Evolutionary conservation across 30 jellyfish, hydroid and myxozoan genomes (phyloP), one percentile per base, ranked within the genome.

Genomic region (Cassiopea xamachana): DNA sequence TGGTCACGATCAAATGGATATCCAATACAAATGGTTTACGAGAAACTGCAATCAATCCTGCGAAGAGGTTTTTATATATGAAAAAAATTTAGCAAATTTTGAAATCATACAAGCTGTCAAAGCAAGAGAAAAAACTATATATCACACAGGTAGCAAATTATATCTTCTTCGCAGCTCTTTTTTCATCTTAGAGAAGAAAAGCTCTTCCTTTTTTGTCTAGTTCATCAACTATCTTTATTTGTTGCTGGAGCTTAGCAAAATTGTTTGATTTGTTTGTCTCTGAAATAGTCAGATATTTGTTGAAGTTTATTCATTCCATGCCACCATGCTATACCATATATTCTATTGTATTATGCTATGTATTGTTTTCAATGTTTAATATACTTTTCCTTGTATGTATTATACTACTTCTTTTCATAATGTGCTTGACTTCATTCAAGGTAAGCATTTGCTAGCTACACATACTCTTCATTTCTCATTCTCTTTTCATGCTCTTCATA

Each of bases 31-130:
- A 77, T 96, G 99, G 99, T 51, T 73, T 27, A 87, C 50, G 3
- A 92, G 92, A 58, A 89, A 77, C 27, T 94, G 98, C 85, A 67
- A 82, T 4, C 87, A 68, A 2, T 67, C 87, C 3, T 91, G 97
- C 86, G 60, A 51, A 46, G 46, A 73, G 46, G 94, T 96, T 4
- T 77, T 8, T 61, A 97, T 96, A 46, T 89, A 96, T 91, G 98
- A 96, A 17, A 90, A 79, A 69, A 94, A 92, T 46, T 73, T 96
- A 88, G 95, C 99, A 19, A 93, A 96, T 67, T 92, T 92, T 87
- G 99, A 96, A 71, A 88, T 96, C 13, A 60, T 88, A 13, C 87
- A 81, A 75, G 99, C 99, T n/a, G 61, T 64, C 17, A 96, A 96
- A 70, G 75, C 98, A 44, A 39, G 46, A 16, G 86, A 89, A 50